Evolutionary conservation across 2,797 vertebrate genomes (phyloP).

Genomic region (Spatula clypeata): DNA sequence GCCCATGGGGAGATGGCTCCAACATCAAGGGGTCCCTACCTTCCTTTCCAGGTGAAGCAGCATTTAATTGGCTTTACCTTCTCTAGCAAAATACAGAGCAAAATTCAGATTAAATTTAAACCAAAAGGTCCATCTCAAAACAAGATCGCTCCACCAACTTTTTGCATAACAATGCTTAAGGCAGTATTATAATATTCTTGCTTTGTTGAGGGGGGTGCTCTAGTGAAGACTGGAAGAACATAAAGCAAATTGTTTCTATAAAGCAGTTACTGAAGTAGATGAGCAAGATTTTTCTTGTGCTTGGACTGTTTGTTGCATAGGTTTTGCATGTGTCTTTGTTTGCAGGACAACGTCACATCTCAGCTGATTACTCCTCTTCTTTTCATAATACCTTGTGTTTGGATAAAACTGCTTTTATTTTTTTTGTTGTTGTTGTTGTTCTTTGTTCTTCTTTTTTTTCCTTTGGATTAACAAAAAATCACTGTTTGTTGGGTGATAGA

Average conservation of each 20-base stretch:
- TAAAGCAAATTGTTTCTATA: background rate
- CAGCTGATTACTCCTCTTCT: background rate
- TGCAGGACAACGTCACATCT: background rate
- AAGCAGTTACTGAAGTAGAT: background rate
- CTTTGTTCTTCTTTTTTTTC: background rate
- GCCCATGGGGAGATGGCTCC: fast-evolving
- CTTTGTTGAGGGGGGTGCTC: background rate
- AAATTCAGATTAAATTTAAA: background rate
- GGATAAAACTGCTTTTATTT: background rate
- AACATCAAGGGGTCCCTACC: fast-evolving
- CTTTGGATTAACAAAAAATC: constrained; percentile 40
- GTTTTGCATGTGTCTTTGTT: background rate
- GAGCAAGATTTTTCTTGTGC: background rate
- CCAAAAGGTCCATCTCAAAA: background rate
- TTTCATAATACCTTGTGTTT: background rate
- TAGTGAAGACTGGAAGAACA: background rate
- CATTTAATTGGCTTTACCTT: background rate
- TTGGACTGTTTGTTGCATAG: background rate
- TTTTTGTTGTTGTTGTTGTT: background rate
- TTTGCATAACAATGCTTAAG: background rate
- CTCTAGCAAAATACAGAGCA: background rate
- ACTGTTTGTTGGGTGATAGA: background rate
- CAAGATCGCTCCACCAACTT: fast-evolving
- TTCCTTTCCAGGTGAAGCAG: background rate
- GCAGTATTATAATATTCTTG: background rate